Base-by-base conservation (phyloP, 1,140 invertebrate species). In the Lordiphosa mommai region DNA sequence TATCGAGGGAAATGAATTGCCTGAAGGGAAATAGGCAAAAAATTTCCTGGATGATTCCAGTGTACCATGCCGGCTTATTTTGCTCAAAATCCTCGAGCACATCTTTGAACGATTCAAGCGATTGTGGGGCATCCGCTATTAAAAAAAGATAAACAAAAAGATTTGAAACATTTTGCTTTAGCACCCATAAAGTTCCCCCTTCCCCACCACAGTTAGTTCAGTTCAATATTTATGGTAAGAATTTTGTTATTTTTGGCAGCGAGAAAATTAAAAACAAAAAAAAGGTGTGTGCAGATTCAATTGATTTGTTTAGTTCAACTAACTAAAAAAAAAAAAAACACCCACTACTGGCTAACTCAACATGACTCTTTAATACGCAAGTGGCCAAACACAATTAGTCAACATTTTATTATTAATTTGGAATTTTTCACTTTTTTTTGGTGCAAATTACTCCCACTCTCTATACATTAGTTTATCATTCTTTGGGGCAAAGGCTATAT, bases 1-100 rank as follows among this genome's bases (percentile, higher is more conserved):
- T 38, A 99, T 95, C 2, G 97, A 98, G 1, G 98, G 96, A 86
- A 94, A 99, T 0, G 96, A 97, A 89, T 98, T 97, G 12, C 97
- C 97, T 2, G 96, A 94, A 2, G 97, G 97, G 89, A 99, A 99
- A 89, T 99, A 99, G 1, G 97, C 97, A 86, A 98, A 97, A 87
- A 99, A 99, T 52, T 94, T 91, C 1, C n/a, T n/a, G 97, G 96
- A 91, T 99, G 97, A 89, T 98, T 96, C 97, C 97, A 99, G 86
- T 99, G 97, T 0, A 97, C 98, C 38, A 97, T 93, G 57, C 97
- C 97, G 7, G 95, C 95, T 99, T 97, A 59, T 95, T 95, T 30
- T 91, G 90, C 71, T 98, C 95, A 9, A 98, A 93, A 88, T 99
- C 97, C 53, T 92, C 91, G 92, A 98, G 95, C 51, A 99, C 97